These are phyloP conservation scores for Leptoteleia sp. DNA, from an alignment of 1,140 invertebrate species.

Conservation along the genomic window DNA sequence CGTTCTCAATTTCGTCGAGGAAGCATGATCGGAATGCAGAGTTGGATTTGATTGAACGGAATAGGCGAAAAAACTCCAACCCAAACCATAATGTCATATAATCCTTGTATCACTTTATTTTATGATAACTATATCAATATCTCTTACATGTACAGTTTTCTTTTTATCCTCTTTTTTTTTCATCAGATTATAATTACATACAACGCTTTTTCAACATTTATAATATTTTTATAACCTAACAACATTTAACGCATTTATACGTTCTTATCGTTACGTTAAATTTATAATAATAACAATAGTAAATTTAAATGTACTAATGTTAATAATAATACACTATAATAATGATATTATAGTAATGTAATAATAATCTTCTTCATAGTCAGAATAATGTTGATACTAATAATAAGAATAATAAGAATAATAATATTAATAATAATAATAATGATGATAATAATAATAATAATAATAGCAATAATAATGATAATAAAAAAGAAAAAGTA, in stretches of 20 bases:
- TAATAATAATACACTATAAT: slow-evolving; percentile 22
- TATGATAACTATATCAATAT: slow-evolving; percentile 67
- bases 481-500: too few relatives aligned
- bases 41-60: slow-evolving; percentile 25
- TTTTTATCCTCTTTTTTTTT: slow-evolving; percentile 22
- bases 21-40: slow-evolving; percentile 40
- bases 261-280: slow-evolving; percentile 63
- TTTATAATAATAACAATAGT: slow-evolving; percentile 53
- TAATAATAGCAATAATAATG: too few relatives aligned
- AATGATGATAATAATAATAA: too few relatives aligned
- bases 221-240: slow-evolving; percentile 80
- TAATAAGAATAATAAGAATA: too few relatives aligned
- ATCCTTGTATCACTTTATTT: slow-evolving; percentile 69
- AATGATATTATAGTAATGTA: too few relatives aligned
- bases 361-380: too few relatives aligned
- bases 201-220: slow-evolving; percentile 79
- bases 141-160: slow-evolving; percentile 68
- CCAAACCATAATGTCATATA: slow-evolving; percentile 47
- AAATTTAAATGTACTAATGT: too few relatives aligned
- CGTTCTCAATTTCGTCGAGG: slow-evolving; percentile 41
- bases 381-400: too few relatives aligned
- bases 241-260: slow-evolving; percentile 78
- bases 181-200: slow-evolving; percentile 77
- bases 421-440: too few relatives aligned
- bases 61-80: slow-evolving; percentile 39